A percentile compares a stretch with the other conserved stretches of the same genome.
phyloP scores from a whole-genome alignment of 2,113 vertebrate genomes.

The Sarotherodon lohbergeri region DNA sequence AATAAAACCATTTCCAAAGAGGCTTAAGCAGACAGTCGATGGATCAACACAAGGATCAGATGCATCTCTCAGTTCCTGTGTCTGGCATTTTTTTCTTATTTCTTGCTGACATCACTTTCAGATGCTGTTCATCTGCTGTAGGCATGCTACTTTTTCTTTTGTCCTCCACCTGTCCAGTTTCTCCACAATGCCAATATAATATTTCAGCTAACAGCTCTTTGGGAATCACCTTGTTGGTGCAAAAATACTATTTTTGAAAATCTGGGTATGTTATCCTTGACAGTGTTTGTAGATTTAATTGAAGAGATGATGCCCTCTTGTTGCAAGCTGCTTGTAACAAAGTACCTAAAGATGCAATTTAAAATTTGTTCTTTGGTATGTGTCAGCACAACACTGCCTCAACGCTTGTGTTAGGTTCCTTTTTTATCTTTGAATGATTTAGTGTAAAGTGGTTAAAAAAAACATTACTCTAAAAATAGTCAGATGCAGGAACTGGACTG shows the following conservation, averaged over 20 bases:
- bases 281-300: background rate
- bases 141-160: background rate
- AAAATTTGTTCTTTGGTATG: background rate
- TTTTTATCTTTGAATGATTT: background rate
- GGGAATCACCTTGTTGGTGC: background rate
- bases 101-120: background rate
- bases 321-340: background rate
- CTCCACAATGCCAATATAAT: background rate
- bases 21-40: background rate
- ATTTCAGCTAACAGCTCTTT: background rate
- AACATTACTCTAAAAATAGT: background rate
- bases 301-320: background rate
- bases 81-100: background rate
- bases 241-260: background rate
- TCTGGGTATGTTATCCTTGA: background rate
- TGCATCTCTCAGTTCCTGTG: background rate
- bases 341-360: background rate
- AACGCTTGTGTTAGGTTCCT: background rate
- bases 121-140: background rate
- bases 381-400: background rate
- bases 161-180: background rate
- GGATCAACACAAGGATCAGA: background rate
- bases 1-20: background rate
- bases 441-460: background rate
- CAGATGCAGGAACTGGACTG: background rate